Evolutionary conservation across 2,113 vertebrate species (phyloP), one percentile per base, ranked within the genome.

Genomic region (Petromus typicus): DNA sequence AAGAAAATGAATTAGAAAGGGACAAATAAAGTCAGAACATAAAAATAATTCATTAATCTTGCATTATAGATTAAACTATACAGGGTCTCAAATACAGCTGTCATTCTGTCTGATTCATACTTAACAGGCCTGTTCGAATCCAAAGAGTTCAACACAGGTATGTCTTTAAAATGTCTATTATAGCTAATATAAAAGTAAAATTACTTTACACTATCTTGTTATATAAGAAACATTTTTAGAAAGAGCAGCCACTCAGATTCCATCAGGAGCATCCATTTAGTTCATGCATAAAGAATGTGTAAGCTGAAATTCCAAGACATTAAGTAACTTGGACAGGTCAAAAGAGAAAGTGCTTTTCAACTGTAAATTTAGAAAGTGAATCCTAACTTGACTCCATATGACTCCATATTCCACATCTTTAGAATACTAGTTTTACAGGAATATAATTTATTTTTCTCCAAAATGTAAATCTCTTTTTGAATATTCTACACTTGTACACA

Each of bases 251-350:
- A 43, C 40, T 86, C 20, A n/a, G 27, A 95, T 37, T 18, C 43
- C 67, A 66, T 61, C 20, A 57, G 86, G 7, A 11, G 6, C 56
- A 82, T 64, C 57, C 22, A 45, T 25, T 78, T 27, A 71, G 51
- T 66, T 86, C n/a, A 90, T 7, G 59, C 40, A 91, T 40, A 93
- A 95, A 82, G 63, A 76, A 43, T 85, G 48, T 89, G 23, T 81
- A 17, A 82, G 57, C 23, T 75, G 40, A 81, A 67, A 7, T 30
- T 90, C 7, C 48, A 1, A 84, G 37, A 83, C 7, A 86, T 57
- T 32, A 73, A 43, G 4, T 30, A 82, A 78, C 27, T 25, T 48
- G 17, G 17, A 59, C 37, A 83, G 20, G 10, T 61, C 64, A 75
- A 61, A 7, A 48, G 32, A 32, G 8, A 23, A 10, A 45, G 23